These are phyloP conservation scores for Tolmerus cingulatus DNA, from an alignment of 2,888 invertebrate species.

Conservation along the genomic window DNA sequence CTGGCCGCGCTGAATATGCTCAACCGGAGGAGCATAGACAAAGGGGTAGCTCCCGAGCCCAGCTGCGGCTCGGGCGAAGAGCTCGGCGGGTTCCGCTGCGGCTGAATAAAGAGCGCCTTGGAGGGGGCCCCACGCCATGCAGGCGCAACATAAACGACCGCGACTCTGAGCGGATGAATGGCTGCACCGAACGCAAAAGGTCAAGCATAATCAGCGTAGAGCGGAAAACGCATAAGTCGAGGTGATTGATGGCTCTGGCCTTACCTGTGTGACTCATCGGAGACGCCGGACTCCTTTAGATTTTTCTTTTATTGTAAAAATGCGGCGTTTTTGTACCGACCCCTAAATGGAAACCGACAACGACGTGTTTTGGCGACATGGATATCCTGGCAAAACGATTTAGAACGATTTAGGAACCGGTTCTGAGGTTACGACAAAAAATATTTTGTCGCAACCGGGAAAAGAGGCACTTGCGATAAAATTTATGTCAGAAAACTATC, in stretches of 20 bases:
- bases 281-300: neutral
- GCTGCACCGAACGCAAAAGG: neutral
- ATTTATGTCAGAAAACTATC: no score
- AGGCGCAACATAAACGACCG: neutral
- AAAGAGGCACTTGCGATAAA: no score
- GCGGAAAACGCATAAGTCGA: neutral
- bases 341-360: no score
- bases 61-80: neutral
- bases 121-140: neutral
- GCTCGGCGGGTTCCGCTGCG: neutral
- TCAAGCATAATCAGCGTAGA: neutral
- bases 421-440: no score
- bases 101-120: slow-evolving; percentile 21
- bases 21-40: neutral
- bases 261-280: slow-evolving; percentile 17
- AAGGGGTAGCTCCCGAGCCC: neutral
- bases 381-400: no score
- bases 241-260: neutral
- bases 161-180: neutral
- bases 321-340: neutral
- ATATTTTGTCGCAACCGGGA: no score
- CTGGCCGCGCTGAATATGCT: neutral
- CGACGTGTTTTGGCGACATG: no score
- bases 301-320: neutral
- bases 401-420: no score